These are phyloP conservation scores for Porphyrio hochstetteri DNA, from an alignment of 2,113 vertebrate species.

Conservation along the genomic window DNA sequence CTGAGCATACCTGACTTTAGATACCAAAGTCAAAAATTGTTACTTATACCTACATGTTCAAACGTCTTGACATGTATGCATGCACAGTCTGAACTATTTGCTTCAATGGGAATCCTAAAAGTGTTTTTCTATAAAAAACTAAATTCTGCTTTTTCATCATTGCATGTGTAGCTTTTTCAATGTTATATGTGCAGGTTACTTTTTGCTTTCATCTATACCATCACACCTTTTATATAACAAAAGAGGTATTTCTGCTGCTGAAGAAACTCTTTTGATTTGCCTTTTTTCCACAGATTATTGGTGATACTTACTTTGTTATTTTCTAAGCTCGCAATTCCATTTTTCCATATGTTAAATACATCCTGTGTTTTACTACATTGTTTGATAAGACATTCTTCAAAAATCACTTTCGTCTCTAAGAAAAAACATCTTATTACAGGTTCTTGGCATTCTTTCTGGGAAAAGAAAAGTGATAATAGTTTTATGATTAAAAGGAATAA, in stretches of 20 bases:
- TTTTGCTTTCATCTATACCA: background rate
- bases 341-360: conserved; percentile 14
- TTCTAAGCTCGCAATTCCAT: background rate
- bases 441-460: conserved; percentile 71
- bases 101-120: background rate
- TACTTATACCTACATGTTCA: background rate
- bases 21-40: background rate
- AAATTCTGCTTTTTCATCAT: background rate
- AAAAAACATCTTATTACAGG: conserved; percentile 75
- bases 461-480: background rate
- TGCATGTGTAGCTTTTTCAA: background rate
- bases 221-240: background rate
- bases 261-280: background rate
- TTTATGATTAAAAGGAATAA: background rate
- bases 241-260: background rate
- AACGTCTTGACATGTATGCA: background rate
- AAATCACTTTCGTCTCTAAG: conserved; percentile 70
- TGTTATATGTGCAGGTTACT: background rate
- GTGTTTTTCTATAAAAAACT: background rate
- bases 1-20: background rate
- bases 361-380: conserved; percentile 32
- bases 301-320: background rate
- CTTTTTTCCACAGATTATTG: background rate
- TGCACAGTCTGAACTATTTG: background rate
- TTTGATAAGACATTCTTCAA: conserved; percentile 49